Percentiles rank a stretch among this genome's conserved stretches.
phyloP scores from a whole-genome alignment of 1,140 invertebrate species.

The Heliconius eleuchia region DNA sequence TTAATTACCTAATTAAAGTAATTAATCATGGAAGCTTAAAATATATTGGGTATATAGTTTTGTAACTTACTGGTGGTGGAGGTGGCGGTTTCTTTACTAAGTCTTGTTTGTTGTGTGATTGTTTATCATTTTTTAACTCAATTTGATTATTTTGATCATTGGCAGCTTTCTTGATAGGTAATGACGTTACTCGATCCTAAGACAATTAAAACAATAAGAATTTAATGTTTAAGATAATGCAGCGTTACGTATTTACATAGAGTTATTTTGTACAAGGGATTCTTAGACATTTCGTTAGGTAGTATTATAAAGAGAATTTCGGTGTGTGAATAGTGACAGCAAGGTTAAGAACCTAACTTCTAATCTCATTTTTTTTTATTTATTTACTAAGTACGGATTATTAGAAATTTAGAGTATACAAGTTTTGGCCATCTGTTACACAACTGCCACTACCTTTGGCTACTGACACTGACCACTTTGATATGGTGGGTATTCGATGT shows the following conservation, averaged over 20 bases:
- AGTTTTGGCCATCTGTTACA: too few relatives aligned
- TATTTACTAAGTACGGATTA: too few relatives aligned
- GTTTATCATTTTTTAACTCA: constrained; percentile 43
- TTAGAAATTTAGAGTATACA: too few relatives aligned
- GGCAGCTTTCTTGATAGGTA: constrained; percentile 54
- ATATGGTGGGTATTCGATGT: too few relatives aligned
- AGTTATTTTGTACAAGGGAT: too few relatives aligned
- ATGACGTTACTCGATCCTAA: constrained; percentile 78
- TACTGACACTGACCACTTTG: too few relatives aligned
- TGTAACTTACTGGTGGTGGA: constrained; percentile 82
- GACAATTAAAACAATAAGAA: constrained; percentile 20
- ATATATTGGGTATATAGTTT: not conserved
- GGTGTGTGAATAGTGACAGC: too few relatives aligned
- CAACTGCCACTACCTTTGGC: too few relatives aligned
- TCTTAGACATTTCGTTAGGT: too few relatives aligned
- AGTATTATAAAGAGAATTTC: too few relatives aligned
- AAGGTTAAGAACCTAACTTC: too few relatives aligned
- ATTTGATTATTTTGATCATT: constrained; percentile 1
- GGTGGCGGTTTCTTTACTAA: constrained; percentile 75
- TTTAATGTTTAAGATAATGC: not conserved
- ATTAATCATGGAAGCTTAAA: not conserved
- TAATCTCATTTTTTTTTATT: too few relatives aligned
- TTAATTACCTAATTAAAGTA: not conserved
- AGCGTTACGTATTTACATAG: not conserved
- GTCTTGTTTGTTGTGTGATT: constrained; percentile 51